Evolutionary conservation across 2,113 vertebrate genomes (phyloP).

Genomic region (Pangasianodon hypophthalmus): DNA sequence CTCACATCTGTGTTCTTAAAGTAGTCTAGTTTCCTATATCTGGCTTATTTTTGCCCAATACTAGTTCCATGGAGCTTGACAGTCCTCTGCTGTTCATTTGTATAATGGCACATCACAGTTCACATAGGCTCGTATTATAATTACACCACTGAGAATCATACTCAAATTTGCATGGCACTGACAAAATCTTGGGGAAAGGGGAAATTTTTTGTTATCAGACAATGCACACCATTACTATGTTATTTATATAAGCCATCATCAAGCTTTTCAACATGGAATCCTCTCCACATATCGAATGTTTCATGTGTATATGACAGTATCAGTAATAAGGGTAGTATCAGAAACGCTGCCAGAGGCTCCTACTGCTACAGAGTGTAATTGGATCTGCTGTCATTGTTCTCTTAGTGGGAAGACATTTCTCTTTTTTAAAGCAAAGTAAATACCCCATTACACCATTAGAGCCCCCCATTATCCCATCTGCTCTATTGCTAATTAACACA

Average conservation of each 20-base stretch:
- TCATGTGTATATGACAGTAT: background rate
- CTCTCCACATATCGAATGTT: background rate
- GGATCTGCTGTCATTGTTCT: background rate
- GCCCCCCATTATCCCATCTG: conserved; percentile 5
- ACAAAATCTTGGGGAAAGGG: background rate
- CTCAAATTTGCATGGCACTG: conserved; percentile 16
- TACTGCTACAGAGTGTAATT: background rate
- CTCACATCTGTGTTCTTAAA: background rate
- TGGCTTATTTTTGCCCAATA: background rate
- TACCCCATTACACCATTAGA: conserved; percentile 3
- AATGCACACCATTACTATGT: background rate
- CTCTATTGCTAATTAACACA: conserved; percentile 9
- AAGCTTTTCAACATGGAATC: background rate
- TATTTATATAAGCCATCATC: conserved; percentile 6
- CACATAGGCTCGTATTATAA: background rate
- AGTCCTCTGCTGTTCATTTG: conserved; percentile 44
- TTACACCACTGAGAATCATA: background rate
- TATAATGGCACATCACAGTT: background rate
- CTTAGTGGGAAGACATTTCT: background rate
- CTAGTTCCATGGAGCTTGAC: conserved; percentile 32
- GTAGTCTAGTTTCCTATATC: background rate
- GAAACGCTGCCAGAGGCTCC: conserved; percentile 7
- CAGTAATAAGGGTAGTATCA: conserved; percentile 2
- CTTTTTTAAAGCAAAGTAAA: conserved; percentile 5
- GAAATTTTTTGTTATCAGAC: conserved; percentile 10